Conservation (phyloP, 2,888 invertebrate genomes). For the Melanotus villosus region DNA sequence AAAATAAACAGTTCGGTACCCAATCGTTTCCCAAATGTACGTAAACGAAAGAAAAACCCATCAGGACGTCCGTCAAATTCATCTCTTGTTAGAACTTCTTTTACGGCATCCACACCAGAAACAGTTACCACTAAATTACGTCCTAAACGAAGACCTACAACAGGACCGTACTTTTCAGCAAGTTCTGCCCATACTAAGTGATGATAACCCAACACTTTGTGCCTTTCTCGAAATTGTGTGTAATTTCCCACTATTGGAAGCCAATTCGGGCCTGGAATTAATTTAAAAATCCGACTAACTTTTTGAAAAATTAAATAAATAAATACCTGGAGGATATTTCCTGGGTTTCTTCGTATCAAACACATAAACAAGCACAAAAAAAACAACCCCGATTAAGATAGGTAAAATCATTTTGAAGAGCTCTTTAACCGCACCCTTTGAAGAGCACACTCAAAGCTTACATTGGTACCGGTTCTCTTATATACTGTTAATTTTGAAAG, state of each 20-base stretch:
- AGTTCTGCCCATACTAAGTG: slow-evolving; percentile 76
- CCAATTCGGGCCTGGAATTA: slow-evolving; percentile 71
- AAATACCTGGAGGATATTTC: slow-evolving; percentile 72
- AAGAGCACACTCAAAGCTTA: background rate
- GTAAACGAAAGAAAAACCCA: slow-evolving; percentile 77
- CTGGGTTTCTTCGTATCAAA: slow-evolving; percentile 66
- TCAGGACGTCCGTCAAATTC: slow-evolving; percentile 81
- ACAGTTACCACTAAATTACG: slow-evolving; percentile 75
- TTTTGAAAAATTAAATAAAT: too few relatives aligned
- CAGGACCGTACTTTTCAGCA: slow-evolving; percentile 73
- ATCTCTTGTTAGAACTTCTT: slow-evolving; percentile 73
- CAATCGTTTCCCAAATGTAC: slow-evolving; percentile 77
- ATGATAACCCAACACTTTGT: slow-evolving; percentile 67
- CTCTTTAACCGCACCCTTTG: slow-evolving; percentile 20
- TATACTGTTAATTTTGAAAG: slow-evolving; percentile 32
- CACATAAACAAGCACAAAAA: slow-evolving; percentile 22
- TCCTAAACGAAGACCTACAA: slow-evolving; percentile 78
- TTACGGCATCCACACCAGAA: slow-evolving; percentile 74
- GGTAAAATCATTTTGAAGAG: background rate
- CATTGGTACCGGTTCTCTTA: slow-evolving; percentile 42
- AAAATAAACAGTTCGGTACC: slow-evolving; percentile 69
- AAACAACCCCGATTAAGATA: slow-evolving; percentile 16
- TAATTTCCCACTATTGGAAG: slow-evolving; percentile 72
- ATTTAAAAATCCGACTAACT: slow-evolving; percentile 45
- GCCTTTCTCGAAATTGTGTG: slow-evolving; percentile 62